These are phyloP conservation scores for Hepsetus odoe DNA, from an alignment of 2,113 vertebrate species.

Conservation along the genomic window DNA sequence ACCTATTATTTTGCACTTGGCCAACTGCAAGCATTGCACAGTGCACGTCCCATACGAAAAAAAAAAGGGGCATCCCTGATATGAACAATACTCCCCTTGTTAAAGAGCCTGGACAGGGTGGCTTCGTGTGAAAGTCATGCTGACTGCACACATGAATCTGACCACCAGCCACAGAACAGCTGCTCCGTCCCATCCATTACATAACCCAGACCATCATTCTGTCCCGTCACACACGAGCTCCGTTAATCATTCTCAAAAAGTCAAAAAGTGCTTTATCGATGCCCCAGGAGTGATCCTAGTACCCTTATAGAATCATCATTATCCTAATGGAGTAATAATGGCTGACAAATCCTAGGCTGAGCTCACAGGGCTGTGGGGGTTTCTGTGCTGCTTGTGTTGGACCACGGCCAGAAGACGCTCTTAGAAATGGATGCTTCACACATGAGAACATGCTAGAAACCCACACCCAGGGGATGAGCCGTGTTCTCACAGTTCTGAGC, in stretches of 20 bases:
- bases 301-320: background rate
- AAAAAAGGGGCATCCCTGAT: too few relatives aligned
- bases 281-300: background rate
- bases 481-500: slow-evolving; percentile 49
- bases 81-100: too few relatives aligned
- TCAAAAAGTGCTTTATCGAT: slow-evolving; percentile 25
- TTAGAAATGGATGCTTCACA: slow-evolving; percentile 31
- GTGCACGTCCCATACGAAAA: too few relatives aligned
- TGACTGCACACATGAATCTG: slow-evolving; percentile 12
- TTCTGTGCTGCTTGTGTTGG: slow-evolving; percentile 26
- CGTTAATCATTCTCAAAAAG: background rate
- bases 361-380: background rate
- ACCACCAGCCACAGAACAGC: slow-evolving; percentile 23
- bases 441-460: slow-evolving; percentile 58
- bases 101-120: background rate
- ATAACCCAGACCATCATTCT: slow-evolving; percentile 23
- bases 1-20: too few relatives aligned
- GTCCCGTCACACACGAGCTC: background rate
- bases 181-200: slow-evolving; percentile 37
- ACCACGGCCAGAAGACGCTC: slow-evolving; percentile 20
- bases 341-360: background rate
- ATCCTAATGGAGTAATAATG: background rate
- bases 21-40: too few relatives aligned
- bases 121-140: background rate
- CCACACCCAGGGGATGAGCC: slow-evolving; percentile 65